Conservation (phyloP, 2,797 vertebrate species). For the Urophycis tenuis region DNA sequence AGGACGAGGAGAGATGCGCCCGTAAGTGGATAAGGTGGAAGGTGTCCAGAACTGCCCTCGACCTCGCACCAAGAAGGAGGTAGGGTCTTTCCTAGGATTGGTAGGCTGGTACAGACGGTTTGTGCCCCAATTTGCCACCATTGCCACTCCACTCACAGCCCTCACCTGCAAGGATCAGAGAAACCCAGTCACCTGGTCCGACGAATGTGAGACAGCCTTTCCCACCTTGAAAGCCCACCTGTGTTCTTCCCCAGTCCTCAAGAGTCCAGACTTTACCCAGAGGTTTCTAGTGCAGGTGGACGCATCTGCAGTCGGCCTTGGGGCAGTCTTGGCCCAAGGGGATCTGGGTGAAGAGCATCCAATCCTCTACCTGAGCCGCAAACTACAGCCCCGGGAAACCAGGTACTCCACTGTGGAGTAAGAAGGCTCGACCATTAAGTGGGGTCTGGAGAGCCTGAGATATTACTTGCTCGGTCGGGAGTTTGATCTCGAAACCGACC, state of each 20-base stretch:
- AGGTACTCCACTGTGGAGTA: slow-evolving; percentile 14
- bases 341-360: neutral
- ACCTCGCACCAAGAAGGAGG: slow-evolving; percentile 8
- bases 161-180: neutral
- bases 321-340: slow-evolving; percentile 11
- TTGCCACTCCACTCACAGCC: neutral
- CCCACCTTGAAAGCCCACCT: slow-evolving; percentile 2
- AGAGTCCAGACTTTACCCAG: slow-evolving; percentile 13
- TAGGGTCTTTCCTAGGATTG: slow-evolving; percentile 6
- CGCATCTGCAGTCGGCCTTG: slow-evolving; percentile 12
- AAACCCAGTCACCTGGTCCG: slow-evolving; percentile 7
- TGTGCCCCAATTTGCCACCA: slow-evolving; percentile 14
- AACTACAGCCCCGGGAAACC: slow-evolving; percentile 3
- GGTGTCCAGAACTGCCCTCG: neutral
- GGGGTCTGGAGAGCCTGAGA: neutral
- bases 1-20: neutral
- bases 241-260: slow-evolving; percentile 5
- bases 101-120: slow-evolving; percentile 18
- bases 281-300: slow-evolving; percentile 9
- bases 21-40: slow-evolving; percentile 10
- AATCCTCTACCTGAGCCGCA: neutral
- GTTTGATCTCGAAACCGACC: too few relatives aligned
- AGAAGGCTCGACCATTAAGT: slow-evolving; percentile 22
- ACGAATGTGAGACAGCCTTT: slow-evolving; percentile 11
- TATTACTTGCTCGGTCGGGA: slow-evolving; percentile 21